Conservation (phyloP, 2,797 vertebrate genomes). For the Anguilla megastoma region DNA sequence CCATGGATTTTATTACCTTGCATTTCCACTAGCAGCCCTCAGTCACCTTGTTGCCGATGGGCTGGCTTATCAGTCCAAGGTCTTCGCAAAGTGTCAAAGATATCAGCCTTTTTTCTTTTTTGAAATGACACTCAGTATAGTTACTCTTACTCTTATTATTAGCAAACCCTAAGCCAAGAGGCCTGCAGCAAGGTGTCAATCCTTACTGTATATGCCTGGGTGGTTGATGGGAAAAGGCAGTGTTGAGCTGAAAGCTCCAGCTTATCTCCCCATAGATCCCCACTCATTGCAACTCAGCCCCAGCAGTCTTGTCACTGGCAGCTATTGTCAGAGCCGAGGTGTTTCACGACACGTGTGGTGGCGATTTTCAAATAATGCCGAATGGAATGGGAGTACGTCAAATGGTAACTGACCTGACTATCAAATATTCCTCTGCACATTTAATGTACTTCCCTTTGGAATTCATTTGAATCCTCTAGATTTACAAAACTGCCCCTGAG, state of each 20-base stretch:
- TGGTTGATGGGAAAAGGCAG: background rate
- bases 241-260: background rate
- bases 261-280: background rate
- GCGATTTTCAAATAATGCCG: conserved; percentile 29
- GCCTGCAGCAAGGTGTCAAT: background rate
- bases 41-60: background rate
- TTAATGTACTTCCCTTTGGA: background rate
- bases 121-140: background rate
- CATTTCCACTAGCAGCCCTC: background rate
- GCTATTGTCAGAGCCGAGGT: conserved; percentile 30
- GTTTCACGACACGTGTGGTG: conserved; percentile 42
- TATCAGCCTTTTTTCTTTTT: background rate
- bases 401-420: conserved; percentile 40
- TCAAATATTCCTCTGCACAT: conserved; percentile 35
- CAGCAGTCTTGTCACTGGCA: conserved; percentile 6
- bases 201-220: background rate
- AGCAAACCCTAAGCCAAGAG: background rate
- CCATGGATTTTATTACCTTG: background rate
- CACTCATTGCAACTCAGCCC: background rate
- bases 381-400: conserved; percentile 32
- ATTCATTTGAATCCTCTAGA: background rate
- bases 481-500: background rate
- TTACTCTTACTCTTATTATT: background rate
- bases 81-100: background rate
- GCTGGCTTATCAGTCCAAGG: conserved; percentile 7